Conservation (phyloP, 1,140 invertebrate genomes). For the Penaeus japonicus region DNA sequence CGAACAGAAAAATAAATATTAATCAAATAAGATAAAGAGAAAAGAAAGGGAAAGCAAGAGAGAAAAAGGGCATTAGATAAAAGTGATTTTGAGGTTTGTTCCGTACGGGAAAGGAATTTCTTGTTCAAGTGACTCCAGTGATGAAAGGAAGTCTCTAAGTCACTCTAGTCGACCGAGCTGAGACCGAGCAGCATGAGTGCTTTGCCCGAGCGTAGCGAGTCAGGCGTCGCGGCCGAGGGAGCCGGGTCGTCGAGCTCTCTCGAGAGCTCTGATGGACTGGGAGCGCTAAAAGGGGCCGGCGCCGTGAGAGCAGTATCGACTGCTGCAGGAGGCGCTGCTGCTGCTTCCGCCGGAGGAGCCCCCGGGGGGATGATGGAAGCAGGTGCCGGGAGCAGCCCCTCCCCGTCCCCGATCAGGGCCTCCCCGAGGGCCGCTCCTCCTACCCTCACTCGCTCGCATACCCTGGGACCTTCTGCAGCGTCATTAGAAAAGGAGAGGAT, state of each 20-base stretch:
- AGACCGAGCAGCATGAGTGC: no score
- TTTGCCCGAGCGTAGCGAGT: no score
- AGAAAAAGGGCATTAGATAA: no score
- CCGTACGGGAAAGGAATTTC: no score
- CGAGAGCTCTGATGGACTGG: conserved; percentile 23
- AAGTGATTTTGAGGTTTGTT: no score
- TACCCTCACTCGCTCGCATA: conserved; percentile 41
- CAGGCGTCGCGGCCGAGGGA: neutral
- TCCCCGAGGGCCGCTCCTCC: conserved; percentile 24
- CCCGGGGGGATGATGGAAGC: neutral
- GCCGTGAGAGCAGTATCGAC: neutral
- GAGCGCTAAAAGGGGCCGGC: conserved; percentile 19
- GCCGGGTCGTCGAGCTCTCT: neutral
- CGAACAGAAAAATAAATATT: no score
- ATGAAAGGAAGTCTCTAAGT: no score
- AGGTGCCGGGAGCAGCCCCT: neutral
- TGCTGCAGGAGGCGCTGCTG: neutral
- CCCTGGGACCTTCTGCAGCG: conserved; percentile 26
- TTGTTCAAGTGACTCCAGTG: no score
- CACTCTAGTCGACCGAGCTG: no score
- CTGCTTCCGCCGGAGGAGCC: neutral
- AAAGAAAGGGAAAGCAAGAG: no score
- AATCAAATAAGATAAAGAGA: no score
- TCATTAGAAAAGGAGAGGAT: conserved; percentile 24
- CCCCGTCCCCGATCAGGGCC: conserved; percentile 14